These are phyloP conservation scores for Atta cephalotes DNA, from an alignment of 1,140 invertebrate genomes.

Conservation along the genomic window DNA sequence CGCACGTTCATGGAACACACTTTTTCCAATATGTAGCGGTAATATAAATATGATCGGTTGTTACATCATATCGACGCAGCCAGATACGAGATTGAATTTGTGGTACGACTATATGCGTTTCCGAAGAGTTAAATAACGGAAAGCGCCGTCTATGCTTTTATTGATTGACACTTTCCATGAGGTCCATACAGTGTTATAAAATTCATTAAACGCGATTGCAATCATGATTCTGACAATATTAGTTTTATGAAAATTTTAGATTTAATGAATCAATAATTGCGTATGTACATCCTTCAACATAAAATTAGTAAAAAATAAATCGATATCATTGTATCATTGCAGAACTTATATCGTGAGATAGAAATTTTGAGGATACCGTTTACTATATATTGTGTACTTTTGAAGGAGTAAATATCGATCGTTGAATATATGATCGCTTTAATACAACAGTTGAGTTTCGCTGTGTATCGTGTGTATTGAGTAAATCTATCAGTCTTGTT, in stretches of 20 bases:
- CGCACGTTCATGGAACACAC: neutral
- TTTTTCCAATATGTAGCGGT: constrained; percentile 38
- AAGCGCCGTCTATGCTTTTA: neutral
- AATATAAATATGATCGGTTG: constrained; percentile 56
- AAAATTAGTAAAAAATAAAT: neutral
- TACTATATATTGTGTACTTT: neutral
- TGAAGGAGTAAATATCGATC: constrained; percentile 3
- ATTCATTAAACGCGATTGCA: neutral
- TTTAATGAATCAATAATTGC: neutral
- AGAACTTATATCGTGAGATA: neutral
- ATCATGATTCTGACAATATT: neutral
- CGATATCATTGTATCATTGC: neutral
- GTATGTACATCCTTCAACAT: neutral
- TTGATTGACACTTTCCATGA: constrained; percentile 4
- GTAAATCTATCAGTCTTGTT: constrained; percentile 48
- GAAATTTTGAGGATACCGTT: constrained; percentile 5
- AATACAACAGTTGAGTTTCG: neutral
- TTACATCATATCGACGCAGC: constrained; percentile 50
- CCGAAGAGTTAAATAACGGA: constrained; percentile 44
- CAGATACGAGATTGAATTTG: constrained; percentile 54
- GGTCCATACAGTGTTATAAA: no score
- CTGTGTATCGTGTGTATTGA: neutral
- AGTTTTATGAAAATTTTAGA: neutral
- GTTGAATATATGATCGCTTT: constrained; percentile 15
- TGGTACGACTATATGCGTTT: constrained; percentile 12